Evolutionary conservation across 2,888 invertebrate species (phyloP).

Genomic region (Phymatocera aterrima): DNA sequence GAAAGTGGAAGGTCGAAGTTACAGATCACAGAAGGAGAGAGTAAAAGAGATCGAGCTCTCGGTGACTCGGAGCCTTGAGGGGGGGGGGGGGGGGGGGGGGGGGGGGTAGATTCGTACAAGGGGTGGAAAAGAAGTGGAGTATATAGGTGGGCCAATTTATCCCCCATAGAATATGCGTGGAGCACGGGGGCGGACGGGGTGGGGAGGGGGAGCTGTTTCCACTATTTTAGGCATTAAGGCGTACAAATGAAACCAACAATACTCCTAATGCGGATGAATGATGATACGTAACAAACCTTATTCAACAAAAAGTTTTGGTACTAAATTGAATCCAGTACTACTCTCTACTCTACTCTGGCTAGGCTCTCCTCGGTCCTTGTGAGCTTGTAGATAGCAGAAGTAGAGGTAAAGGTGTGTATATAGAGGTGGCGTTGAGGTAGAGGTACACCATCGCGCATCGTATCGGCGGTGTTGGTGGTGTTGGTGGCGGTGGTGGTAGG

Average conservation of each 20-base stretch:
- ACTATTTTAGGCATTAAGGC: constrained; percentile 33
- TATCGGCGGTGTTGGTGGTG: too few relatives aligned
- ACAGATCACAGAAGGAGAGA: constrained; percentile 11
- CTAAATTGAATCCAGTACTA: constrained; percentile 66
- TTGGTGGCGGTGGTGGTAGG: constrained; percentile 36
- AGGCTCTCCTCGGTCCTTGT: constrained; percentile 1
- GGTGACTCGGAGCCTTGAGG: background rate
- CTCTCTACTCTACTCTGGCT: background rate
- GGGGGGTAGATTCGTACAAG: background rate
- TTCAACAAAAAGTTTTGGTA: constrained; percentile 64
- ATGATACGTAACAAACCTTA: constrained; percentile 66
- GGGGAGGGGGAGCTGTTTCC: constrained; percentile 24
- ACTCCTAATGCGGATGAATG: constrained; percentile 57
- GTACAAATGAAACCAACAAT: constrained; percentile 51
- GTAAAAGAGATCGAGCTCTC: background rate
- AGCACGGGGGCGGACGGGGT: background rate
- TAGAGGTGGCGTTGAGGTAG: constrained; percentile 22
- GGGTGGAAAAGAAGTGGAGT: background rate
- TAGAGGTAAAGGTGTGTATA: background rate
- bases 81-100: background rate
- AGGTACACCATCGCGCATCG: too few relatives aligned
- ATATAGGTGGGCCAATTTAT: constrained; percentile 8
- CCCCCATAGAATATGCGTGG: background rate
- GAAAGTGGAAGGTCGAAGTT: background rate
- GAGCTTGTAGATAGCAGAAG: background rate